Percentiles rank a stretch among this genome's conserved stretches.
Evolutionary conservation across 1,140 invertebrate species (phyloP).

Genomic region (Cydia strobilella): DNA sequence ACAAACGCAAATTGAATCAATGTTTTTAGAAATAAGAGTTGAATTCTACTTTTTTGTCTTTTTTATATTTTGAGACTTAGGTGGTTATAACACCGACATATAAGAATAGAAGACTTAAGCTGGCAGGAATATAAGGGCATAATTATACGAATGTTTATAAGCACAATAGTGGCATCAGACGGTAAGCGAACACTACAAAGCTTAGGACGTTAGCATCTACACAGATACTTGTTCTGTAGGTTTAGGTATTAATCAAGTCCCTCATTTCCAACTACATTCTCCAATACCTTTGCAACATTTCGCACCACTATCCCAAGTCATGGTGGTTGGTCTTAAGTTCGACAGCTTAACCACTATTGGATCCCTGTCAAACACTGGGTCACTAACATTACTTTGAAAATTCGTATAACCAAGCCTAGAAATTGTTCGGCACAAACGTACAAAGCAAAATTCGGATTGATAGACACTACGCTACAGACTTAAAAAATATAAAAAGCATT

Average conservation of each 20-base stretch:
- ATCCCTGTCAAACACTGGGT: too few relatives aligned
- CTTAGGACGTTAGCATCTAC: too few relatives aligned
- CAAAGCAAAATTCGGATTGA: conserved; percentile 69
- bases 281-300: not conserved
- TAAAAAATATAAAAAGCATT: conserved; percentile 44
- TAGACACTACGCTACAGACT: conserved; percentile 42
- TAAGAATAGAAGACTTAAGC: conserved; percentile 35
- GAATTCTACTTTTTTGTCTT: not conserved
- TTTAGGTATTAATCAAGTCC: too few relatives aligned
- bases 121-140: conserved; percentile 41
- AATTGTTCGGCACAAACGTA: conserved; percentile 52
- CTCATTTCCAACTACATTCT: too few relatives aligned
- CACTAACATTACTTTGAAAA: not conserved
- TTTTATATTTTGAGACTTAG: not conserved
- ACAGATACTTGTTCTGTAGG: too few relatives aligned
- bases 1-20: not conserved
- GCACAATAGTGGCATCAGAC: too few relatives aligned
- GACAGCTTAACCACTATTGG: too few relatives aligned
- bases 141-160: not conserved
- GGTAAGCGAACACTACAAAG: too few relatives aligned
- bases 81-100: conserved; percentile 1
- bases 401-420: conserved; percentile 27
- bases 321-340: too few relatives aligned
- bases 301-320: not conserved
- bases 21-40: not conserved